Percentiles rank a stretch among this genome's conserved stretches.
Evolutionary conservation across 2,888 invertebrate genomes (phyloP).

Genomic region (Enchytraeus crypticus): DNA sequence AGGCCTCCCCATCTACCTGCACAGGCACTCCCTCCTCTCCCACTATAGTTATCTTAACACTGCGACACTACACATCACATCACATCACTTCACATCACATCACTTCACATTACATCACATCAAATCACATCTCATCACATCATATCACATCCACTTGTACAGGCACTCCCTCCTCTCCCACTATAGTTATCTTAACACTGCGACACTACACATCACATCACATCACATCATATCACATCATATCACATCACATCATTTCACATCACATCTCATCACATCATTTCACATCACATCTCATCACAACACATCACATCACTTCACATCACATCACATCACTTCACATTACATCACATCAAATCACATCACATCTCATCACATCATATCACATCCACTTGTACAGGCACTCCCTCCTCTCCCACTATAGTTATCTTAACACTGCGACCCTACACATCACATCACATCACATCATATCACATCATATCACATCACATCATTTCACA

Average conservation of each 20-base stretch:
- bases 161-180: conserved; percentile 78
- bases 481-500: neutral
- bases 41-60: conserved; percentile 87
- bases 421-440: conserved; percentile 92
- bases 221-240: neutral
- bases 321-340: neutral
- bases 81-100: no score
- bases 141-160: conserved; percentile 84
- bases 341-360: neutral
- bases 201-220: conserved; percentile 62
- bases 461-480: neutral
- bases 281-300: no score
- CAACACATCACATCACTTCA: no score
- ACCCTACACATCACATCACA: conserved; percentile 54
- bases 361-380: neutral
- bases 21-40: conserved; percentile 81
- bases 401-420: conserved; percentile 75
- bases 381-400: conserved; percentile 86
- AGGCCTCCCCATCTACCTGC: conserved; percentile 85
- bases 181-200: conserved; percentile 86
- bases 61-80: conserved; percentile 59
- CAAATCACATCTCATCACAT: conserved; percentile 54
- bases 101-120: no score
- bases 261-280: no score
- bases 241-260: no score